Percentiles rank a stretch among this genome's conserved stretches.
Conservation (phyloP, 2,888 invertebrate genomes). For the Diploptera punctata region DNA sequence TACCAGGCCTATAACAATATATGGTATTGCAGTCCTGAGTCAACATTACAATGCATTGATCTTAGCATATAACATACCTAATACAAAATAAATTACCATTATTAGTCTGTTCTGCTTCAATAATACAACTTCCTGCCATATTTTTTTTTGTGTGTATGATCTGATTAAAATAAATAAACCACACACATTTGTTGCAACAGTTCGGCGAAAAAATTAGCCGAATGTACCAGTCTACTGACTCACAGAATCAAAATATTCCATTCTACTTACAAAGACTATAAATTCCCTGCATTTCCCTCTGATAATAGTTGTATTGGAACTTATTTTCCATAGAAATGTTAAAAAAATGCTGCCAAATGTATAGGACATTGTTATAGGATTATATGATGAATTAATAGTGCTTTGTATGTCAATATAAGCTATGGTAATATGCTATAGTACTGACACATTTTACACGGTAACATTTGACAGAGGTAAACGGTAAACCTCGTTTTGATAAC, state of each 20-base stretch:
- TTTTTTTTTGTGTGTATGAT: too few relatives aligned
- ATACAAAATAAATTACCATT: constrained; percentile 35
- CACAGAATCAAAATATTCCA: constrained; percentile 8
- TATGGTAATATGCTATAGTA: constrained; percentile 32
- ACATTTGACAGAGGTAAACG: constrained; percentile 37
- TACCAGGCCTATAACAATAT: neutral
- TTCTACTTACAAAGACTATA: neutral
- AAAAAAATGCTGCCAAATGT: constrained; percentile 32
- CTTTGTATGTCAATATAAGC: constrained; percentile 34
- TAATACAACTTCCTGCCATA: constrained; percentile 27
- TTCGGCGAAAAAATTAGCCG: too few relatives aligned
- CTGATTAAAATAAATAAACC: neutral
- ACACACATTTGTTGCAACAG: neutral
- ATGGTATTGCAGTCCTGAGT: constrained; percentile 30
- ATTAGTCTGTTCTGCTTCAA: constrained; percentile 7
- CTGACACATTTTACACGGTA: constrained; percentile 36
- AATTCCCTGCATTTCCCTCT: constrained; percentile 13
- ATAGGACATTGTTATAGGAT: constrained; percentile 18
- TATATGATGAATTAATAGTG: constrained; percentile 8
- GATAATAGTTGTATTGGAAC: constrained; percentile 21
- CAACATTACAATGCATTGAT: constrained; percentile 5
- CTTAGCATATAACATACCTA: neutral
- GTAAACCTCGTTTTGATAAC: constrained; percentile 29
- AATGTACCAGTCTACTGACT: neutral
- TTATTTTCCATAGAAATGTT: neutral